These are phyloP conservation scores for Microplitis deprimator DNA, from an alignment of 2,888 invertebrate species.

Conservation along the genomic window DNA sequence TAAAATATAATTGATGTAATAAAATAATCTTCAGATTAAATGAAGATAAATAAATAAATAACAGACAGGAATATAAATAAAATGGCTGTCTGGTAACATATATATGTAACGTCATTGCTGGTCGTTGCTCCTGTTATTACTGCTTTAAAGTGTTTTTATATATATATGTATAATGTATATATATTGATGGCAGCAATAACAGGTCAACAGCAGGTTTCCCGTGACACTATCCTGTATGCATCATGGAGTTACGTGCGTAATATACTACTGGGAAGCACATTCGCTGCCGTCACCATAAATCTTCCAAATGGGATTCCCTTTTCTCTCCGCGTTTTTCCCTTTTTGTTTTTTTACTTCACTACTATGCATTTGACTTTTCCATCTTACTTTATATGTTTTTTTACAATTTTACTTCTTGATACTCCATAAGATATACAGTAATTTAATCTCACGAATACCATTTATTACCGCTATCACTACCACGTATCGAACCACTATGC, in stretches of 20 bases:
- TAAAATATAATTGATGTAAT: too few species aligned
- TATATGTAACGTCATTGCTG: not conserved
- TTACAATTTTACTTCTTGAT: too few species aligned
- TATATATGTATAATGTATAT: too few species aligned
- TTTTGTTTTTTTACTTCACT: conserved; percentile 9
- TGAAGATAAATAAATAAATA: not conserved
- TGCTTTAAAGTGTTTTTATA: too few species aligned
- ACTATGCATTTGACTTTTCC: conserved; percentile 1
- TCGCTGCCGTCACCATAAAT: conserved; percentile 57
- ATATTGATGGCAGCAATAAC: conserved; percentile 13
- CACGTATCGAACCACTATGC: too few species aligned
- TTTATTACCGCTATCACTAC: too few species aligned
- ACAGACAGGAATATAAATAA: conserved; percentile 26
- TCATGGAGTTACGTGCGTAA: conserved; percentile 37
- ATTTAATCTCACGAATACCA: too few species aligned
- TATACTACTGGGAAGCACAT: conserved; percentile 42
- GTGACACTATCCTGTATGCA: conserved; percentile 36
- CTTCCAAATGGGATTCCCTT: conserved; percentile 58
- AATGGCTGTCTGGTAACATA: conserved; percentile 24
- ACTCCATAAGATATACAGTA: too few species aligned
- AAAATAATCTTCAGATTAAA: not conserved
- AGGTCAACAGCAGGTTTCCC: conserved; percentile 26
- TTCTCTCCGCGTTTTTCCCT: conserved; percentile 36
- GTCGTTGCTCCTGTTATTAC: conserved; percentile 21
- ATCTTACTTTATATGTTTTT: not conserved